These are phyloP conservation scores for Darevskia nairensis DNA, from an alignment of 2,797 vertebrate genomes.

Conservation along the genomic window DNA sequence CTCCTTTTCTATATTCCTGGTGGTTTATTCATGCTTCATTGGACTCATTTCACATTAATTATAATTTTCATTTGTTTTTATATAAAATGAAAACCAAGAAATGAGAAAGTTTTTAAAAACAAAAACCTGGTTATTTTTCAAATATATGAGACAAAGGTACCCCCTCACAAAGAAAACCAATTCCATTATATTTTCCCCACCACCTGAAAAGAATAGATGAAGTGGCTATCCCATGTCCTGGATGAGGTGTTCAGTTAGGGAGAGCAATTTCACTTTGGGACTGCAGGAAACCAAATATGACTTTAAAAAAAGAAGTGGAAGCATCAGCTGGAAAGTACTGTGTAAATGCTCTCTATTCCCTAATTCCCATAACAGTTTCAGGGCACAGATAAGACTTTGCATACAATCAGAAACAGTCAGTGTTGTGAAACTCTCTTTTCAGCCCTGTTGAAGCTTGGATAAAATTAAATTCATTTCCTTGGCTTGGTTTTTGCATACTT, in stretches of 20 bases:
- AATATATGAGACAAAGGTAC: no score
- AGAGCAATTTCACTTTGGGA: not conserved
- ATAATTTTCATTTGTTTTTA: not conserved
- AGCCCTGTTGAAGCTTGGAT: not conserved
- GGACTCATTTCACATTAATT: not conserved
- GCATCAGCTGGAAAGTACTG: not conserved
- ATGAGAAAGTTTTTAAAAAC: not conserved
- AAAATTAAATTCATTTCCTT: slow-evolving; percentile 3
- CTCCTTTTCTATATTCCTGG: not conserved
- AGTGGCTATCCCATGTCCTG: no score
- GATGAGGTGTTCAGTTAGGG: not conserved
- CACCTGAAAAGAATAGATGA: no score
- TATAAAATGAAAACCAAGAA: not conserved
- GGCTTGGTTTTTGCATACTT: not conserved
- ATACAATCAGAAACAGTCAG: not conserved
- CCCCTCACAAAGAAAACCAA: no score
- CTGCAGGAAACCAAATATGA: not conserved
- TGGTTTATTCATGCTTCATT: not conserved
- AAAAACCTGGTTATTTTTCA: no score
- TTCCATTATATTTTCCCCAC: no score
- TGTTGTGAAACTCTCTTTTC: not conserved
- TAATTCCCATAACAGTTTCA: not conserved
- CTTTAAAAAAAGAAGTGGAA: no score
- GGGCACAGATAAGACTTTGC: slow-evolving; percentile 18
- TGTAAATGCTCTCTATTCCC: not conserved